Conservation (phyloP, 92 coral and sea anemone genomes). For the Scolanthus callimorphus region DNA sequence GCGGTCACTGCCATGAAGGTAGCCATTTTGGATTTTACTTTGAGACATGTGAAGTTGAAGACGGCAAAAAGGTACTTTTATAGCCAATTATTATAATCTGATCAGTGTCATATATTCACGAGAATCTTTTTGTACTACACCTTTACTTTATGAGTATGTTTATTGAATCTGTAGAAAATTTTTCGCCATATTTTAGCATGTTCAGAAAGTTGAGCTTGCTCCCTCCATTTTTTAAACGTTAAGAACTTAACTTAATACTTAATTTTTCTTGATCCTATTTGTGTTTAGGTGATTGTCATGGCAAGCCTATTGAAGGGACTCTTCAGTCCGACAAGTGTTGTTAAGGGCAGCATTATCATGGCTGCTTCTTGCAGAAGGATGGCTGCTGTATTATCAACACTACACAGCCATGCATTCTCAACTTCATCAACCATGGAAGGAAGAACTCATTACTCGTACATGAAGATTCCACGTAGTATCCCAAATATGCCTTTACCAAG, state of each 20-base stretch:
- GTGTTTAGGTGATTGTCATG: constrained; percentile 3
- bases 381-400: constrained; percentile 24
- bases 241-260: no score
- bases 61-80: no score
- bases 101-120: no score
- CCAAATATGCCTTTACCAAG: constrained; percentile 85
- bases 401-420: constrained; percentile 41
- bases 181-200: no score
- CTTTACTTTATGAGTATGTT: no score
- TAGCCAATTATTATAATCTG: no score
- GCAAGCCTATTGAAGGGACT: constrained; percentile 26
- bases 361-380: not conserved
- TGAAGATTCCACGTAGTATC: constrained; percentile 77
- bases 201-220: no score
- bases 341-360: not conserved
- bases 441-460: constrained; percentile 82
- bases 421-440: constrained; percentile 60
- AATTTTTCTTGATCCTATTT: no score
- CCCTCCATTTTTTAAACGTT: no score
- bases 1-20: not conserved
- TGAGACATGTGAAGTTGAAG: no score
- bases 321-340: not conserved
- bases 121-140: no score
- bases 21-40: not conserved
- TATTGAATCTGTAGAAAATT: no score